Percentiles rank a stretch among this genome's conserved stretches.
Evolutionary conservation across 2,113 vertebrate genomes (phyloP).

Genomic region (Ellobius talpinus): DNA sequence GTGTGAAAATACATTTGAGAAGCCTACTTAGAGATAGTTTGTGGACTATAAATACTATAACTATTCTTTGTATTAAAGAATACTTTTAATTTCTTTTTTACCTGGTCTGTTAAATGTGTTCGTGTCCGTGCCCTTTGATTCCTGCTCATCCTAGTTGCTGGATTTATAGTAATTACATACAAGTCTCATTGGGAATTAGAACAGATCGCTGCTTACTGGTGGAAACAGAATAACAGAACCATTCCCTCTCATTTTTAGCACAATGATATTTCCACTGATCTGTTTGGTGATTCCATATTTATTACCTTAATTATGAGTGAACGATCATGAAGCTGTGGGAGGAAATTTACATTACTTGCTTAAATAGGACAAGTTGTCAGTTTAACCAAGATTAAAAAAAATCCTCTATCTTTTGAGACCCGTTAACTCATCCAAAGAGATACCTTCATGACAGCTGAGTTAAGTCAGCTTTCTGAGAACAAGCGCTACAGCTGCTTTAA

Average conservation of each 20-base stretch:
- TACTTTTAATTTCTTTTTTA: neutral
- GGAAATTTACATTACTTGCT: slow-evolving; percentile 73
- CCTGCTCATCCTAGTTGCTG: slow-evolving; percentile 26
- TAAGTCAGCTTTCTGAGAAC: slow-evolving; percentile 13
- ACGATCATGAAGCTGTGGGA: slow-evolving; percentile 66
- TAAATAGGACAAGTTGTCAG: slow-evolving; percentile 71
- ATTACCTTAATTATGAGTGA: slow-evolving; percentile 75
- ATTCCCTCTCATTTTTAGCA: neutral
- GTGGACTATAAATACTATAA: neutral
- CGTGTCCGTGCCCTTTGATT: neutral
- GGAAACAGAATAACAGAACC: slow-evolving; percentile 16
- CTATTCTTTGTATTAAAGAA: slow-evolving; percentile 21
- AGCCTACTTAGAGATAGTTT: neutral
- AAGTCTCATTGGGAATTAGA: slow-evolving; percentile 50
- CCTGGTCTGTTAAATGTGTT: neutral
- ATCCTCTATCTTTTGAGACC: slow-evolving; percentile 44
- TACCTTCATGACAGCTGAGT: neutral
- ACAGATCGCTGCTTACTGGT: neutral
- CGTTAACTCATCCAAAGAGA: slow-evolving; percentile 33
- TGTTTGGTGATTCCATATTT: slow-evolving; percentile 73
- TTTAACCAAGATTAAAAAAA: slow-evolving; percentile 60
- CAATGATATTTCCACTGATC: slow-evolving; percentile 65
- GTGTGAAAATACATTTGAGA: slow-evolving; percentile 26
- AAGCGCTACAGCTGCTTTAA: neutral
- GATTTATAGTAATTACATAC: slow-evolving; percentile 27